A percentile compares a stretch with the other conserved stretches of the same genome.
Conservation (phyloP, 1,140 invertebrate genomes). For the Drosophila miranda region DNA sequence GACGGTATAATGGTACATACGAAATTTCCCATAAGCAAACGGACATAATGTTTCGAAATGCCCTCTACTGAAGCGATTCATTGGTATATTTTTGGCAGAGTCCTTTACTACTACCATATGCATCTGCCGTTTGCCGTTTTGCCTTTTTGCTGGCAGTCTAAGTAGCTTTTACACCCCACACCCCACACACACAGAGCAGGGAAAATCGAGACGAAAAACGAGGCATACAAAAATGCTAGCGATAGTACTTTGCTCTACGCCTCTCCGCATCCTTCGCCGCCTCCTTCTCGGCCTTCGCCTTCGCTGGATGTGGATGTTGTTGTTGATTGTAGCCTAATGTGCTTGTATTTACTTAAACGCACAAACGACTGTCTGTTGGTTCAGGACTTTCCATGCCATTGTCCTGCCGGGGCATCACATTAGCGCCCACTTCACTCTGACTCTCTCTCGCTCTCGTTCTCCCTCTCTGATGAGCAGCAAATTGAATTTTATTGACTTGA, state of each 20-base stretch:
- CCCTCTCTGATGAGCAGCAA: slow-evolving; percentile 67
- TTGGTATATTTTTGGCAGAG: neutral
- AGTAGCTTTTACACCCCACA: slow-evolving; percentile 22
- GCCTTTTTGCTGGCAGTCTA: slow-evolving; percentile 23
- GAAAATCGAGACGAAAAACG: slow-evolving; percentile 1
- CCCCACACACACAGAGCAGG: neutral
- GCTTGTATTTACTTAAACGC: slow-evolving; percentile 56
- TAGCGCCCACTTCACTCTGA: slow-evolving; percentile 21
- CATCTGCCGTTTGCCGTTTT: neutral
- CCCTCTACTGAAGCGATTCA: neutral
- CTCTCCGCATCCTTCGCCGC: neutral
- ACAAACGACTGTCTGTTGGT: slow-evolving; percentile 43
- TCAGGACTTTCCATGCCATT: slow-evolving; percentile 1
- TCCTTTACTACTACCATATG: neutral
- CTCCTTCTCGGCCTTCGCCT: neutral
- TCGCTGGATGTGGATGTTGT: neutral
- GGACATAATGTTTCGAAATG: neutral
- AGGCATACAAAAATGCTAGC: slow-evolving; percentile 10
- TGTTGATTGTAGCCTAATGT: slow-evolving; percentile 48
- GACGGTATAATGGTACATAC: neutral
- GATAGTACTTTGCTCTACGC: neutral
- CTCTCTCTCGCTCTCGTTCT: neutral
- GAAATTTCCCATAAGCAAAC: neutral
- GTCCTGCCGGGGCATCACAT: slow-evolving; percentile 23
- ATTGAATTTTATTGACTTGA: slow-evolving; percentile 78